A percentile compares a stretch with the other conserved stretches of the same genome.
phyloP scores from a whole-genome alignment of 2,888 invertebrate species.

The Belgica antarctica region DNA sequence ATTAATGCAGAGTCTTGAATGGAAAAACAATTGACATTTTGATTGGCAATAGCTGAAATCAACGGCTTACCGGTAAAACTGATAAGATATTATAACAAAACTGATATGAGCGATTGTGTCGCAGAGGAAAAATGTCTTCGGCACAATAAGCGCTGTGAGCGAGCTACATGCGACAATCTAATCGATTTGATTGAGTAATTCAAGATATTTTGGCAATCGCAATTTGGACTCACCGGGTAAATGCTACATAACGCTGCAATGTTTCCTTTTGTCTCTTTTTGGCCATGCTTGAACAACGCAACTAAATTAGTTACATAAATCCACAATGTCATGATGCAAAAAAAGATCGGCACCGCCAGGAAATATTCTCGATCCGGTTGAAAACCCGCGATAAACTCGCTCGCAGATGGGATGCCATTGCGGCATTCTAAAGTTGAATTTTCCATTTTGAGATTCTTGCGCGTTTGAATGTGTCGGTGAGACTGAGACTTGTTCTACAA shows the following conservation, averaged over 20 bases:
- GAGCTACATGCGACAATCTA: conserved; percentile 28
- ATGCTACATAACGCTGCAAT: background rate
- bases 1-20: conserved; percentile 2
- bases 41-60: background rate
- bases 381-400: conserved; percentile 3
- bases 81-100: conserved; percentile 36
- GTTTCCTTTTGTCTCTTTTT: conserved; percentile 21
- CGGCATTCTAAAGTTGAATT: background rate
- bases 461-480: background rate
- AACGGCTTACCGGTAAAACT: conserved; percentile 28
- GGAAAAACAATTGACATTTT: background rate
- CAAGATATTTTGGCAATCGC: no score
- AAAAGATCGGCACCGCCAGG: background rate
- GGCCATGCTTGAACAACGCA: background rate
- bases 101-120: conserved; percentile 30
- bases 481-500: background rate
- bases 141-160: conserved; percentile 17
- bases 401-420: conserved; percentile 8
- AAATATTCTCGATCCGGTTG: background rate
- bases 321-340: conserved; percentile 6
- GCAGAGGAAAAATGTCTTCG: conserved; percentile 35
- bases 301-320: background rate
- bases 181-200: background rate
- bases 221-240: conserved; percentile 32
- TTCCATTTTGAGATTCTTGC: background rate